Conservation (phyloP, 2,888 invertebrate species). For the Anticlea derivata region DNA sequence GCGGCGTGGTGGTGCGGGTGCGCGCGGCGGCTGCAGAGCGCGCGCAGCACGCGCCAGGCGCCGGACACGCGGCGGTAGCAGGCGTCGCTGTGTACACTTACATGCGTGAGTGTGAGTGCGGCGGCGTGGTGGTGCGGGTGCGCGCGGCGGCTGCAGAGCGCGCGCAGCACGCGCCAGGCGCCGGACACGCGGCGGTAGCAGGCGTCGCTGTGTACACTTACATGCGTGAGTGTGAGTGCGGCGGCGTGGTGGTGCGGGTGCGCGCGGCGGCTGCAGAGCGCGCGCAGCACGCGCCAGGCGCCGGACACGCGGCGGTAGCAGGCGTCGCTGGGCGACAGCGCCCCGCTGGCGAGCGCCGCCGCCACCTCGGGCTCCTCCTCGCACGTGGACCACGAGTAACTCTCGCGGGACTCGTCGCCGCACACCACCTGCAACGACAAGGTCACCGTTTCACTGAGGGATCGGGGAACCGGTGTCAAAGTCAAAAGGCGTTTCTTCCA, state of each 20-base stretch:
- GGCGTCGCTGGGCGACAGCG: slow-evolving; percentile 63
- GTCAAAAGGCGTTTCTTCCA: no score
- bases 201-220: no score
- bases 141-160: slow-evolving; percentile 42
- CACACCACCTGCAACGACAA: slow-evolving; percentile 70
- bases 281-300: slow-evolving; percentile 51
- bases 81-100: no score
- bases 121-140: slow-evolving; percentile 40
- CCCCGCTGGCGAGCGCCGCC: slow-evolving; percentile 55
- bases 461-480: no score
- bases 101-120: no score
- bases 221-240: no score
- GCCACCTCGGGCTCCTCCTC: slow-evolving; percentile 52
- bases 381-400: slow-evolving; percentile 52
- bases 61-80: slow-evolving; percentile 67
- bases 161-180: slow-evolving; percentile 51
- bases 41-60: slow-evolving; percentile 51
- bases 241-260: slow-evolving; percentile 40
- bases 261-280: slow-evolving; percentile 42
- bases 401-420: slow-evolving; percentile 57
- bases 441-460: background rate
- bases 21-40: slow-evolving; percentile 42
- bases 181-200: slow-evolving; percentile 67
- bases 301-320: slow-evolving; percentile 62
- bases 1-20: slow-evolving; percentile 40